A percentile compares a stretch with the other conserved stretches of the same genome.
phyloP scores from a whole-genome alignment of 2,888 invertebrate genomes.

The Drosophila leonis region DNA sequence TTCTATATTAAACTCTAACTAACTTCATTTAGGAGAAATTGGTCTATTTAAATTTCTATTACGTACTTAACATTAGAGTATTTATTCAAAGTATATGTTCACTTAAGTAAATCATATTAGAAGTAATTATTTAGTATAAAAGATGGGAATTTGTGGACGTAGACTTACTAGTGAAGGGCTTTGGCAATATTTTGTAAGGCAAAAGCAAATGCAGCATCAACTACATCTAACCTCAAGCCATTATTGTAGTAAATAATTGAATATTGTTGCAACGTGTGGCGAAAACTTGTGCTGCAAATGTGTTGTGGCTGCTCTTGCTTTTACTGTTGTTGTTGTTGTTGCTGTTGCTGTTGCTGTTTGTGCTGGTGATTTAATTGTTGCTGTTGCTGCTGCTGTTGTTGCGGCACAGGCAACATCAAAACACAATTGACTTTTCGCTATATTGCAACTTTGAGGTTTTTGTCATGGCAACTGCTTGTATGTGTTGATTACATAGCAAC shows the following conservation, averaged over 20 bases:
- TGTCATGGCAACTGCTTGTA: constrained; percentile 49
- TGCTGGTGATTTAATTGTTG: constrained; percentile 31
- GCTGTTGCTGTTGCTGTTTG: constrained; percentile 29
- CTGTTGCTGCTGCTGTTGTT: constrained; percentile 39
- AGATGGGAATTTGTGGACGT: neutral
- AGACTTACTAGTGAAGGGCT: neutral
- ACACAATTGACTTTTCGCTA: constrained; percentile 77
- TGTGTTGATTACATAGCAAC: constrained; percentile 45
- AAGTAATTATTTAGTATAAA: neutral
- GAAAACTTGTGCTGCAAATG: constrained; percentile 54
- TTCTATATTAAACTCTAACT: neutral
- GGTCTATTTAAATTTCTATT: neutral
- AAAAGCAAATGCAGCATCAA: constrained; percentile 33
- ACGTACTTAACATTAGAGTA: neutral
- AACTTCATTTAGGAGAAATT: neutral
- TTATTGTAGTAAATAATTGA: constrained; percentile 75
- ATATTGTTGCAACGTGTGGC: constrained; percentile 63
- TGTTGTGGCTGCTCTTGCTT: constrained; percentile 55
- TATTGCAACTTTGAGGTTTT: constrained; percentile 71
- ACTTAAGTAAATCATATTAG: neutral
- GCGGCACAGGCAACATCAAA: constrained; percentile 65
- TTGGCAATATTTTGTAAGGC: constrained; percentile 11
- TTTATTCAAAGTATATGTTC: neutral
- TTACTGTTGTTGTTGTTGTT: constrained; percentile 31
- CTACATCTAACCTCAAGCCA: constrained; percentile 50